Conservation (phyloP, 1,140 invertebrate genomes). For the Leptopilina boulardi region DNA sequence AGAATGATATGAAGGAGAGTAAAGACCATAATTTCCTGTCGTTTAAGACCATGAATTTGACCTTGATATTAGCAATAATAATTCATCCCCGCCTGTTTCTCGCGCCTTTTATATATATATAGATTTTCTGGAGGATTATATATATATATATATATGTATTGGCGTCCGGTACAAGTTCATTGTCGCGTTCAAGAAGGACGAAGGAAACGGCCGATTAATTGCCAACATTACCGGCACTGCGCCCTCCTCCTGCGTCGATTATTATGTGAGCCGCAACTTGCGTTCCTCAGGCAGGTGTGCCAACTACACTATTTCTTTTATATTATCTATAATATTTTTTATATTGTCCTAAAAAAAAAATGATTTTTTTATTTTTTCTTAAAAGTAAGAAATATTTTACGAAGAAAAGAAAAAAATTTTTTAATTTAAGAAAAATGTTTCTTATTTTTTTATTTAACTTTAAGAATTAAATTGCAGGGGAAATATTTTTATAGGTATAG, state of each 20-base stretch:
- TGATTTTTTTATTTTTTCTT: too few species aligned
- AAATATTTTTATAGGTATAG: too few species aligned
- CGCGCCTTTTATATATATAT: neutral
- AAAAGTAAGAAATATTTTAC: too few species aligned
- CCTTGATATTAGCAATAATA: conserved; percentile 29
- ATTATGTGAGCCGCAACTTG: conserved; percentile 46
- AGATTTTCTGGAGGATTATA: conserved; percentile 30
- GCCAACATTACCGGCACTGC: conserved; percentile 38
- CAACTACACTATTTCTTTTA: conserved; percentile 32
- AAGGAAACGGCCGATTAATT: conserved; percentile 54
- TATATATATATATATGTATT: too few species aligned
- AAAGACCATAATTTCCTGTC: conserved; percentile 18
- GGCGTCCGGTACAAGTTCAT: conserved; percentile 52
- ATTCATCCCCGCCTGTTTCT: conserved; percentile 26
- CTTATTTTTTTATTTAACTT: too few species aligned
- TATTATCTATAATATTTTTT: neutral
- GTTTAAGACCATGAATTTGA: conserved; percentile 13
- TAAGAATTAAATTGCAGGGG: too few species aligned
- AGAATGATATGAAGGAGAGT: neutral
- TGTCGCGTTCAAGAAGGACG: conserved; percentile 49
- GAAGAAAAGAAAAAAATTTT: too few species aligned
- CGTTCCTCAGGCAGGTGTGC: conserved; percentile 36
- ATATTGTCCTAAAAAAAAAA: too few species aligned
- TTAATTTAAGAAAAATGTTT: too few species aligned
- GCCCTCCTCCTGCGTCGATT: conserved; percentile 43